Evolutionary conservation across 2,888 invertebrate genomes (phyloP), one percentile per base, ranked within the genome.

Genomic region (Caenorhabditis sp.): DNA sequence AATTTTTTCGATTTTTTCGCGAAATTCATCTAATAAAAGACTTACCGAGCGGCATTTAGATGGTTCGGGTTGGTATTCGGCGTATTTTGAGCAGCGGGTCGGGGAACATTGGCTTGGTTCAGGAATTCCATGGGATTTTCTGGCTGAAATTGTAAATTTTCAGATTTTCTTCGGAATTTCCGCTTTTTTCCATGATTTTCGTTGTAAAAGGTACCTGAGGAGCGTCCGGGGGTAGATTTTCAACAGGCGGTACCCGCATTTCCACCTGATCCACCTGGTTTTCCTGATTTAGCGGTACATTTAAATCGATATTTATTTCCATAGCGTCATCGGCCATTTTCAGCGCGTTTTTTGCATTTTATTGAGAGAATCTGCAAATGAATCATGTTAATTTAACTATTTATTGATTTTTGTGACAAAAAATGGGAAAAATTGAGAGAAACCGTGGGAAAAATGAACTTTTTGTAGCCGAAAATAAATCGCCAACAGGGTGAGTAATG

Each of bases 31-130:
- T 24, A 53, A 32, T 24, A 28, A 32, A 53, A 32, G n/a, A 13
- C 44, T 22, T 28, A 81, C 76, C 85, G 67, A 22, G 76, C 70
- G 3, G 70, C 67, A 50, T 80, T 80, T 24, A 69, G 9, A 62
- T 72, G 72, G 24, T 71, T 53, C 55, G 72, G 15, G 28, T 11
- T 26, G n/a, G 55, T 70, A 26, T 72, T 56, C 40, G 32, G 60
- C 0, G 24, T 18, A 37, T 58, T 44, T 8, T 56, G 58, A 13
- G 32, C 26, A 8, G 65, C 44, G 28, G 5, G 47, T 20, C 28
- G 56, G 32, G 15, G 26, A 11, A 53, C 15, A 55, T 55, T 53
- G 53, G 28, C 24, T 4, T 8, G 37, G 5, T 11, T 32, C n/a
- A n/a, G 32, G 4, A 9, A 9, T 67, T 56, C 55, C 0, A 62